Evolutionary conservation across 2,113 vertebrate genomes (phyloP).

Genomic region (Eulemur macaco): DNA sequence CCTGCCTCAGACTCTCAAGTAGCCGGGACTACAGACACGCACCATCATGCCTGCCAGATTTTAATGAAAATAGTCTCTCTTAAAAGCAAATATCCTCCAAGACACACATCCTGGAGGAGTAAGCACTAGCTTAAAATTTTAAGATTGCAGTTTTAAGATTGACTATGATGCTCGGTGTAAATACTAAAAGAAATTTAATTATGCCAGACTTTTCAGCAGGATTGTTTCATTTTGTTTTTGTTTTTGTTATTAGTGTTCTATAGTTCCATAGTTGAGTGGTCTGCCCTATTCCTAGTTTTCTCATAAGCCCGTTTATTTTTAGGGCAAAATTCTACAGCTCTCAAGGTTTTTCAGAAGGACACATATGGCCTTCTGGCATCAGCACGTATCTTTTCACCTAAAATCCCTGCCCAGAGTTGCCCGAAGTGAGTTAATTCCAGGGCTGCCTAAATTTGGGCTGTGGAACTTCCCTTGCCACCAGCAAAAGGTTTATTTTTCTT

Average conservation of each 20-base stretch:
- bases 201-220: neutral
- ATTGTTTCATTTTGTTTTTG: neutral
- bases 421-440: neutral
- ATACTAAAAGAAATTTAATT: neutral
- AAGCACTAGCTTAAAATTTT: neutral
- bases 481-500: neutral
- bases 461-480: neutral
- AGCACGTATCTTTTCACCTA: neutral
- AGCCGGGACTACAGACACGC: no score
- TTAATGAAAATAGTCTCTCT: neutral
- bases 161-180: neutral
- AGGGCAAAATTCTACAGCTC: neutral
- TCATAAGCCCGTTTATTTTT: neutral
- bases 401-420: neutral
- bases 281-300: neutral
- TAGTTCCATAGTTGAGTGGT: neutral
- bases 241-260: neutral
- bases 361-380: neutral
- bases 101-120: neutral
- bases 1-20: no score
- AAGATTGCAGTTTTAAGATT: neutral
- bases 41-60: neutral
- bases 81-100: neutral
- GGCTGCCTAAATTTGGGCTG: neutral
- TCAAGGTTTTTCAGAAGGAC: neutral